Evolutionary conservation across 2,797 vertebrate genomes (phyloP), one percentile per base, ranked within the genome.

Genomic region (Xyrichtys novacula): DNA sequence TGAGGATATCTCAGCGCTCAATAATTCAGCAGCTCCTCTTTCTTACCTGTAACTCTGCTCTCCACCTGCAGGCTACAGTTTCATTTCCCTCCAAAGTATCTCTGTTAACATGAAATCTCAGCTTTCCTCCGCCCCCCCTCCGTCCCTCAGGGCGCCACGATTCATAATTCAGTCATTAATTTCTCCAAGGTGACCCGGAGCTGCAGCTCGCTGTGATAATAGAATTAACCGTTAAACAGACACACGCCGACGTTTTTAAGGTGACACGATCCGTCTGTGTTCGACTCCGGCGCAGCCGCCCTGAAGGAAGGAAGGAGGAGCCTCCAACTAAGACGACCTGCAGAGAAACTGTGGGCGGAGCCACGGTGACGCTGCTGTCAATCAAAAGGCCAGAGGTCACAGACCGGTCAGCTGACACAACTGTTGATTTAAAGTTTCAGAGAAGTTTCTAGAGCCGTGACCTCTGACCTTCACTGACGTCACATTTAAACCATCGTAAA

Each of bases 11-110:
- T 89, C 78, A 77, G 73, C 57, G 58, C 75, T 91, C 61, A 92
- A 93, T 92, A 84, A 90, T 93, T 90, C 72, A 91, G 39, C 19
- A 60, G 84, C 72, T 81, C 71, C 78, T 90, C 83, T 90, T 84
- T 91, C 86, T 88, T 83, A 77, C 65, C 80, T 64, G 14, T 88
- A 83, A 85, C 84, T 85, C 7, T 16, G 16, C 17, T 19, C 40
- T 46, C 20, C 7, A 46, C 11, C 20, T 46, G 20, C 43, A 55
- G 85, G 86, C 65, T 83, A 83, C 42, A 23, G 84, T 81, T 76
- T 83, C 59, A 54, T 74, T 57, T 75, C 38, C 23, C 38, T 47
- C 34, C 28, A 54, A 86, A 85, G 77, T 81, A 85, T 72, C 69
- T 68, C 80, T 73, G 79, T 82, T 72, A 85, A 84, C 87, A 85